Base-by-base conservation (phyloP, 2,113 vertebrate genomes). In the Paramisgurnus dabryanus region DNA sequence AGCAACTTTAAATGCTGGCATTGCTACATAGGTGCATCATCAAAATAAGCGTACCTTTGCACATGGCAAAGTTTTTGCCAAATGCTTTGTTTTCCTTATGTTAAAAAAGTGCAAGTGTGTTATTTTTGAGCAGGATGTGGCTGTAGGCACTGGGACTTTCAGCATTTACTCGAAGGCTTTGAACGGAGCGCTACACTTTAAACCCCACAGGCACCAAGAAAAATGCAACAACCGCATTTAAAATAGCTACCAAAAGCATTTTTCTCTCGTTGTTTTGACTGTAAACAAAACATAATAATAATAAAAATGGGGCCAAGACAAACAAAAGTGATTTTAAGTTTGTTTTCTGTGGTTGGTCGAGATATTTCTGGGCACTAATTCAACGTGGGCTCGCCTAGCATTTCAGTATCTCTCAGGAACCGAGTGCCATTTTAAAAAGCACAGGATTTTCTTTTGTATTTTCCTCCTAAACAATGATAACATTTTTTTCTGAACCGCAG, bases 91-190 rank as follows among this genome's bases (percentile, higher is more conserved):
- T 89, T 22, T 87, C 82, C 89, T 87, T 85, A 67, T 68, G 86
- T 84, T 86, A 88, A 82, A 91, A 91, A 87, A 91, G 84, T 91
- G 90, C 91, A 90, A 91, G 87, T 83, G 83, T 88, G 86, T 88
- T 90, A 79, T 84, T 91, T 92, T 91, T 89, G 85, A 88, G 90
- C 88, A 89, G 92, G 92, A 92, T 90, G 90, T 91, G 89, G 89
- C 91, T 91, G 85, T 88, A 85, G 89, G 91, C 89, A 80, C 86
- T 6, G 72, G 70, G 77, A 84, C 71, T 81, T 85, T 84, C 82
- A 86, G 90, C 86, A 80, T 76, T 89, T 69, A 87, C 90, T 91
- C 27, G 84, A 80, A 89, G 90, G 89, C 90, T 79, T 88, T 82
- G 78, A 79, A 85, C 82, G 85, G 78, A 85, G 73, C 82, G 80